These are phyloP conservation scores for Erpornis zantholeuca DNA, from an alignment of 2,113 vertebrate species.

Conservation along the genomic window DNA sequence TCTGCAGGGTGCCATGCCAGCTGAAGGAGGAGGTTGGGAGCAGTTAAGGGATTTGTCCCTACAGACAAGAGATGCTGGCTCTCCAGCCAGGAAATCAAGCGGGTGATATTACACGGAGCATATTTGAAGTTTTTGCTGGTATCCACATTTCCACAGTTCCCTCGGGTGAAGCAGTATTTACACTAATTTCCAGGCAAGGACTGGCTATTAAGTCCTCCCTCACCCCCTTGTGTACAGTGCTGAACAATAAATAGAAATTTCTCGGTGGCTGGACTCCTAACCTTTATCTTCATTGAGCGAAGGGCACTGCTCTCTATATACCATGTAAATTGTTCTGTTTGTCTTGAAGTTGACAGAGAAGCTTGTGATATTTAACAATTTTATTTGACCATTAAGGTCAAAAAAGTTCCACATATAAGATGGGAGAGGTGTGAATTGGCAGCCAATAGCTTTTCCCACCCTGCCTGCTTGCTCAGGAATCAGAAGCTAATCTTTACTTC, in stretches of 20 bases:
- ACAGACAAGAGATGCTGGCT: not conserved
- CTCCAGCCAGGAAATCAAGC: not conserved
- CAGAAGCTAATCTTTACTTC: constrained; percentile 34
- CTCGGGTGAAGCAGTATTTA: constrained; percentile 40
- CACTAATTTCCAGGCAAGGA: constrained; percentile 62
- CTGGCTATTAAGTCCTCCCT: constrained; percentile 62
- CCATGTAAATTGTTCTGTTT: constrained; percentile 67
- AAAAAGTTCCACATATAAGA: constrained; percentile 50
- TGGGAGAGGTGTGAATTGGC: not conserved
- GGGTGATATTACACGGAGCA: not conserved
- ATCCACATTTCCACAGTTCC: constrained; percentile 13
- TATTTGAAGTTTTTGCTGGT: not conserved
- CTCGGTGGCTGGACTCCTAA: constrained; percentile 57
- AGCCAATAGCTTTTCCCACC: not conserved
- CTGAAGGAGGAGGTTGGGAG: not conserved
- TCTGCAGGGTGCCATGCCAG: accelerated
- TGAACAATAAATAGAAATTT: constrained; percentile 66
- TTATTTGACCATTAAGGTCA: constrained; percentile 66
- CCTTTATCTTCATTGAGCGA: constrained; percentile 66
- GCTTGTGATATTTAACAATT: constrained; percentile 68
- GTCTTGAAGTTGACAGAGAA: constrained; percentile 62
- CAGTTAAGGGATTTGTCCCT: not conserved
- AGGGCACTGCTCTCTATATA: constrained; percentile 51
- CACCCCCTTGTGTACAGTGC: constrained; percentile 52
- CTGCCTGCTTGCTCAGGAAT: not conserved